These are phyloP conservation scores for Cettia cetti DNA, from an alignment of 2,113 vertebrate species.

Conservation along the genomic window DNA sequence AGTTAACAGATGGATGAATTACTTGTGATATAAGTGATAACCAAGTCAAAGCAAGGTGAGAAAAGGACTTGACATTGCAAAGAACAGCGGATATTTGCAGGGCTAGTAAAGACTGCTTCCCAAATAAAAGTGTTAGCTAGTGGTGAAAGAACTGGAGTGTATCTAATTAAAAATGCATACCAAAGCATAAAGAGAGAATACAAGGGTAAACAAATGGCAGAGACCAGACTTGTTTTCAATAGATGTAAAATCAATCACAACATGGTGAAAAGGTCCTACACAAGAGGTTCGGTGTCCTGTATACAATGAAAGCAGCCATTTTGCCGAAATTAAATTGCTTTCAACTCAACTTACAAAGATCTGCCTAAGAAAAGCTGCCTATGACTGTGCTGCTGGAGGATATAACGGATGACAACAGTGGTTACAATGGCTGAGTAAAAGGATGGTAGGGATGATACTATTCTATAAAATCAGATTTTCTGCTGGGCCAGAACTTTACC, in stretches of 20 bases:
- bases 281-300: constrained; percentile 55
- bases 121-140: constrained; percentile 69
- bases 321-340: constrained; percentile 37
- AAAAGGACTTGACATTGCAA: constrained; percentile 71
- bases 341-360: constrained; percentile 12
- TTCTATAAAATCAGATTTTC: background rate
- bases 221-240: constrained; percentile 68
- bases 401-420: background rate
- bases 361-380: background rate
- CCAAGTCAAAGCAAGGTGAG: constrained; percentile 70
- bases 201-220: constrained; percentile 68
- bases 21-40: constrained; percentile 71
- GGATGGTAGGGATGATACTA: background rate
- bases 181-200: constrained; percentile 62
- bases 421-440: background rate
- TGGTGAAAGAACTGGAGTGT: constrained; percentile 61
- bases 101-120: constrained; percentile 67
- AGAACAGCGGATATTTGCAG: constrained; percentile 68
- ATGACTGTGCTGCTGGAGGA: background rate
- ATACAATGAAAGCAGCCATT: constrained; percentile 63
- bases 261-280: constrained; percentile 61
- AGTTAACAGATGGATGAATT: constrained; percentile 70
- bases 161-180: constrained; percentile 69
- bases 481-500: background rate
- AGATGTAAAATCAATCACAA: constrained; percentile 61